Evolutionary conservation across 2,113 vertebrate species (phyloP).

Genomic region (Hippopotamus amphibius): DNA sequence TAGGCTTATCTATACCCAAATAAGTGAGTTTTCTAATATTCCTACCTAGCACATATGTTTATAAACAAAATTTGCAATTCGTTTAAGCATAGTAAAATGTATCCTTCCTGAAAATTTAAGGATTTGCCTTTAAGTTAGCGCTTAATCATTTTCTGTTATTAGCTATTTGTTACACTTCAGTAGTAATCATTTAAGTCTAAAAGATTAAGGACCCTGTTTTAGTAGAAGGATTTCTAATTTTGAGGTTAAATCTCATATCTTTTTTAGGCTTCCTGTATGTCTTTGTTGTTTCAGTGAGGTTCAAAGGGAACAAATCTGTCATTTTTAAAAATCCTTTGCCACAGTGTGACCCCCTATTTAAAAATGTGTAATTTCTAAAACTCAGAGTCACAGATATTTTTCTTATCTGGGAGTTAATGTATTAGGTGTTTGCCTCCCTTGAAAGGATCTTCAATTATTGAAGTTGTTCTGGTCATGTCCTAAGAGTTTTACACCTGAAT

Average conservation of each 20-base stretch:
- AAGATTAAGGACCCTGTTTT: background rate
- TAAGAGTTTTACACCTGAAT: constrained; percentile 46
- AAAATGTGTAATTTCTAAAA: constrained; percentile 33
- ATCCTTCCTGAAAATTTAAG: background rate
- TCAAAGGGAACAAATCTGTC: constrained; percentile 17
- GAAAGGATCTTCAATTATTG: background rate
- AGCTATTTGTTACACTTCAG: background rate
- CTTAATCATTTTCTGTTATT: constrained; percentile 36
- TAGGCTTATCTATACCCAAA: background rate
- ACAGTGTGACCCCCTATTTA: background rate
- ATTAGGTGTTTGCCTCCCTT: background rate
- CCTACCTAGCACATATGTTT: background rate
- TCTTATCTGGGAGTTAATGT: background rate
- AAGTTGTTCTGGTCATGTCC: background rate
- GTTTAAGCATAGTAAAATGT: constrained; percentile 22
- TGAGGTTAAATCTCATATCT: background rate
- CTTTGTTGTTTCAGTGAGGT: constrained; percentile 4
- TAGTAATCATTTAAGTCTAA: constrained; percentile 31
- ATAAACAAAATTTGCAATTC: background rate
- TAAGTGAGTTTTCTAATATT: constrained; percentile 33
- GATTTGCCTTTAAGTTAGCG: constrained; percentile 35
- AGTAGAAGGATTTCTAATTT: constrained; percentile 15
- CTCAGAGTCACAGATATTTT: background rate
- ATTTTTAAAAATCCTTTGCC: background rate
- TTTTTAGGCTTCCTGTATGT: constrained; percentile 39